These are phyloP conservation scores for Ectemnius lituratus DNA, from an alignment of 2,888 invertebrate genomes.

Conservation along the genomic window DNA sequence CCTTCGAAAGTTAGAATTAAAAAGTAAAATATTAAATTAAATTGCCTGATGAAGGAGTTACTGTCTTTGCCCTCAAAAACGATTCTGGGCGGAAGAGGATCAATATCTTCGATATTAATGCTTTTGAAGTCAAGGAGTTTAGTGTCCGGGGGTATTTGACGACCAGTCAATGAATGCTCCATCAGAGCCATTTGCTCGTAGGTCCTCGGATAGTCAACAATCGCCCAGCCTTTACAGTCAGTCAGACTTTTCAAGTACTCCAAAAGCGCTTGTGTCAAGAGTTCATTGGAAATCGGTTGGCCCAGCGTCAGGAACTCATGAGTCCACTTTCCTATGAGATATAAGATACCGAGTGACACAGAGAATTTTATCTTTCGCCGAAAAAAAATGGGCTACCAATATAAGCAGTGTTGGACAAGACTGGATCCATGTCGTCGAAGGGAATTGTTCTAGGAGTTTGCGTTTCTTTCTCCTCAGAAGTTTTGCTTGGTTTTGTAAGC, in stretches of 20 bases:
- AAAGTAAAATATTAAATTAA: neutral
- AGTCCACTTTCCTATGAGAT: slow-evolving; percentile 78
- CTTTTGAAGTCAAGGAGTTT: slow-evolving; percentile 30
- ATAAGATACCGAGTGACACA: neutral
- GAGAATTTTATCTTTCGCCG: neutral
- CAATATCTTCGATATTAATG: slow-evolving; percentile 60
- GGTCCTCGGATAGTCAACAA: slow-evolving; percentile 82
- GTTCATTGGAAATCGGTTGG: slow-evolving; percentile 79
- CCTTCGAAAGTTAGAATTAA: neutral
- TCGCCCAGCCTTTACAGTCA: slow-evolving; percentile 81
- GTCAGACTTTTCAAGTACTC: slow-evolving; percentile 81
- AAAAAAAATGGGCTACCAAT: slow-evolving; percentile 35
- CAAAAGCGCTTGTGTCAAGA: slow-evolving; percentile 81
- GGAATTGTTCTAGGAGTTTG: slow-evolving; percentile 83
- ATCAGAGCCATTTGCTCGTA: slow-evolving; percentile 81
- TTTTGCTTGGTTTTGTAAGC: no score
- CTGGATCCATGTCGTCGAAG: slow-evolving; percentile 79
- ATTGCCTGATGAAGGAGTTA: slow-evolving; percentile 27
- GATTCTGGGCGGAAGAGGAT: slow-evolving; percentile 50
- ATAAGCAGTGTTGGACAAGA: slow-evolving; percentile 79
- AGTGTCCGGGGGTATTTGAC: slow-evolving; percentile 75
- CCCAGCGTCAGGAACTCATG: slow-evolving; percentile 80
- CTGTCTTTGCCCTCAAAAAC: slow-evolving; percentile 72
- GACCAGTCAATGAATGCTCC: slow-evolving; percentile 81
- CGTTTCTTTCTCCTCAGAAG: slow-evolving; percentile 77